Conservation (phyloP, 2,113 vertebrate genomes). For the Chionodraco myersi region DNA sequence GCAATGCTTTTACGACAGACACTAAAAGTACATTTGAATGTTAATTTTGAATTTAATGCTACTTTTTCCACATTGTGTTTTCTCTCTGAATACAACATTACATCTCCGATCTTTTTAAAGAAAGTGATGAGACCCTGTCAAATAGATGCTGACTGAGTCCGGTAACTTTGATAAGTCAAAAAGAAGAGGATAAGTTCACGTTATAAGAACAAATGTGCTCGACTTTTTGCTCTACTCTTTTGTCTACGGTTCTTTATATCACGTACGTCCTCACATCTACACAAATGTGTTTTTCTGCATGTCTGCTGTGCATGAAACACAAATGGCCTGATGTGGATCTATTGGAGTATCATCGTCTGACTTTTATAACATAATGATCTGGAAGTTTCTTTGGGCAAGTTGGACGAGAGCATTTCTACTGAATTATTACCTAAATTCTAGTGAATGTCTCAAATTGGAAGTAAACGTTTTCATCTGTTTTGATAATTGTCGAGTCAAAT, state of each 20-base stretch:
- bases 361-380: neutral
- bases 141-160: neutral
- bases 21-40: neutral
- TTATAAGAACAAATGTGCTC: neutral
- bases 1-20: neutral
- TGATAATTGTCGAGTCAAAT: too few relatives aligned
- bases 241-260: neutral
- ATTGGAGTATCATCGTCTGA: neutral
- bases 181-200: neutral
- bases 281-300: neutral
- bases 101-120: neutral
- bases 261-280: neutral
- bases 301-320: neutral
- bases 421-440: neutral
- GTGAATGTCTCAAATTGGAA: neutral
- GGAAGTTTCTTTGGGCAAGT: neutral
- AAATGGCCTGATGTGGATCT: neutral
- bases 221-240: slow-evolving; percentile 22
- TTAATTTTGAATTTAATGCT: too few relatives aligned
- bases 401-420: neutral
- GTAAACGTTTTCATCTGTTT: neutral
- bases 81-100: neutral
- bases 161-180: neutral
- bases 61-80: neutral
- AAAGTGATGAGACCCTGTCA: neutral